Percentiles rank a stretch among this genome's conserved stretches.
Evolutionary conservation across 2,888 invertebrate species (phyloP).

Genomic region (Ochropleura leucogaster): DNA sequence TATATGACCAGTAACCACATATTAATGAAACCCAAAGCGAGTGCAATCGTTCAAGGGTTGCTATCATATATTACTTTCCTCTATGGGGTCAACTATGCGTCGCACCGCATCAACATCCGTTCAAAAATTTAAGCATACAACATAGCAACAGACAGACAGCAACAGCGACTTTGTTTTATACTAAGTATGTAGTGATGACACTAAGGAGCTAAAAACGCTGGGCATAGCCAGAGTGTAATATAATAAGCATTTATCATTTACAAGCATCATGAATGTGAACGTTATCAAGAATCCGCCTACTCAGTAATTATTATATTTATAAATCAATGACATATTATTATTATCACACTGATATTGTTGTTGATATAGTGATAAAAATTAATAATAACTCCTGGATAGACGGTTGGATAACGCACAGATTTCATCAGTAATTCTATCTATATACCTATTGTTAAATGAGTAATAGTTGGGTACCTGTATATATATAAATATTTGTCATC

Average conservation of each 20-base stretch:
- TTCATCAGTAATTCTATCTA: not conserved
- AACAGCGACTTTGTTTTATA: no score
- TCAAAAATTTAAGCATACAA: no score
- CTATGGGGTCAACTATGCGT: no score
- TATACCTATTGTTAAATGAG: not conserved
- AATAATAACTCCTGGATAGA: not conserved
- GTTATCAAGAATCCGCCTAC: conserved; percentile 5
- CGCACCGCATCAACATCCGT: no score
- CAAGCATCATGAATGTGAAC: not conserved
- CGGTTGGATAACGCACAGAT: not conserved
- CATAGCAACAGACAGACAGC: no score
- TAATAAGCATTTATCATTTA: not conserved
- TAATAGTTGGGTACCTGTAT: no score
- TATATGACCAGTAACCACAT: conserved; percentile 7
- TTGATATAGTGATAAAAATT: no score
- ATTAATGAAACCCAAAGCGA: conserved; percentile 19
- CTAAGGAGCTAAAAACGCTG: no score
- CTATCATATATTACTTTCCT: no score
- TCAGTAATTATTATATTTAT: conserved; percentile 14
- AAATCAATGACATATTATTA: conserved; percentile 19
- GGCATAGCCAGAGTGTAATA: no score
- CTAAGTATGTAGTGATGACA: no score
- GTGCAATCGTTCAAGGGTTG: not conserved
- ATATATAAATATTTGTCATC: no score
- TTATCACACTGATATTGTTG: conserved; percentile 8